Conservation (phyloP, 2,888 invertebrate genomes). For the Caenorhabditis becei region DNA sequence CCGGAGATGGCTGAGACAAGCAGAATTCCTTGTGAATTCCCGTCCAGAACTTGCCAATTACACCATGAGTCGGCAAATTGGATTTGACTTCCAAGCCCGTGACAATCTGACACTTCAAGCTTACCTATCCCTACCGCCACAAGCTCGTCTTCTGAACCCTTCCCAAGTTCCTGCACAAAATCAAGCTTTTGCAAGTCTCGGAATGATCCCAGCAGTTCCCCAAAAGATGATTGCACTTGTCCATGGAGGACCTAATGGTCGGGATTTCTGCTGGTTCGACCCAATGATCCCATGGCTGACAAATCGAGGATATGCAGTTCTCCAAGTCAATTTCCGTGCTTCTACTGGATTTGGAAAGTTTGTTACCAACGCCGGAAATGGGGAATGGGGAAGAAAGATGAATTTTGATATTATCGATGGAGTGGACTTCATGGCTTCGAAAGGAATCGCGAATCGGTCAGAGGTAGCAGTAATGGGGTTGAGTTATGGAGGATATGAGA, state of each 20-base stretch:
- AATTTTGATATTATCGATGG: slow-evolving; percentile 81
- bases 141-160: slow-evolving; percentile 69
- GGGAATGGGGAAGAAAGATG: slow-evolving; percentile 82
- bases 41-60: slow-evolving; percentile 76
- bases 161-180: slow-evolving; percentile 74
- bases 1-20: slow-evolving; percentile 68
- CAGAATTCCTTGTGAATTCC: slow-evolving; percentile 79
- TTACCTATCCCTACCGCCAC: slow-evolving; percentile 78
- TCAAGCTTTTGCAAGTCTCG: slow-evolving; percentile 75
- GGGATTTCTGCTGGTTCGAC: slow-evolving; percentile 78
- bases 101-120: slow-evolving; percentile 79
- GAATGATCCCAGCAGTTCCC: slow-evolving; percentile 77
- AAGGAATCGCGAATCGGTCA: slow-evolving; percentile 75
- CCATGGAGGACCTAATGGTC: slow-evolving; percentile 80
- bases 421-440: slow-evolving; percentile 77
- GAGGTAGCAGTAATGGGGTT: slow-evolving; percentile 78
- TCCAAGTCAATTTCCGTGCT: slow-evolving; percentile 81
- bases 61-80: slow-evolving; percentile 77
- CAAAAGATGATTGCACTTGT: slow-evolving; percentile 79
- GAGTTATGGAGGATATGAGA: slow-evolving; percentile 81
- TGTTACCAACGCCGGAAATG: slow-evolving; percentile 80
- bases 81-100: slow-evolving; percentile 79
- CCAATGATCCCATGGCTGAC: slow-evolving; percentile 79
- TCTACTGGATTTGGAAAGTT: slow-evolving; percentile 80
- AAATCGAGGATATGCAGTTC: slow-evolving; percentile 79